Base-by-base conservation (phyloP, 2,113 vertebrate species). In the Clarias gariepinus region DNA sequence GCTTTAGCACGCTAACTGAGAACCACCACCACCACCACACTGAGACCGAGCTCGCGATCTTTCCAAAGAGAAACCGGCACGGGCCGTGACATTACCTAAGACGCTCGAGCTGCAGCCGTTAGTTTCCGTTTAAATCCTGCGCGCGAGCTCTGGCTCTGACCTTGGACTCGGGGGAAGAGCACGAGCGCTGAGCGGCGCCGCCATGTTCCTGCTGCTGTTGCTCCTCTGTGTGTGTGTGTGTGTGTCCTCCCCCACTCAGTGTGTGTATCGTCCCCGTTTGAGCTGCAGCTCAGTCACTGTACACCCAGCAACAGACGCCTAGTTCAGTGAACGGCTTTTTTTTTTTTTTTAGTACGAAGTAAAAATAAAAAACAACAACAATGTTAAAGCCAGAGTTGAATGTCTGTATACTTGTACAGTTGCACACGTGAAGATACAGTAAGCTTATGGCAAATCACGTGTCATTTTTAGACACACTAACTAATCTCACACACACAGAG, bases 101-200 rank as follows among this genome's bases (percentile, higher is more conserved):
- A 53, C 66, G n/a, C 71, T 21, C 68, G 52, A 86, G 87, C 83
- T 88, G 87, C 89, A 66, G 88, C 81, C 68, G 83, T 85, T 89
- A 73, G 79, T 87, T 84, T 84, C 79, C 87, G 85, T 90, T 81
- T 94, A 94, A 92, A 94, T 92, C 82, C 94, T 89, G 90, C 88
- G 90, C 88, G 87, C 87, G 88, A 90, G 89, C 85, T 91, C 90
- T 90, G 60, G 91, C 89, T 93, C 95, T 95, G 95, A 96, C 95
- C 95, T 95, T 95, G 94, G 94, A 92, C 87, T 92, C 91, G 91
- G 92, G 92, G 93, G 91, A 95, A 94, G 94, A 93, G 94, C 93
- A 92, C 93, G 94, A 92, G 86, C 92, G 94, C 95, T 94, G 91
- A 93, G 93, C 93, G 94, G 94, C 94, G 90, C 91, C 91, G 95